Conservation (phyloP, 2,113 vertebrate genomes). For the Hydropotes inermis region DNA sequence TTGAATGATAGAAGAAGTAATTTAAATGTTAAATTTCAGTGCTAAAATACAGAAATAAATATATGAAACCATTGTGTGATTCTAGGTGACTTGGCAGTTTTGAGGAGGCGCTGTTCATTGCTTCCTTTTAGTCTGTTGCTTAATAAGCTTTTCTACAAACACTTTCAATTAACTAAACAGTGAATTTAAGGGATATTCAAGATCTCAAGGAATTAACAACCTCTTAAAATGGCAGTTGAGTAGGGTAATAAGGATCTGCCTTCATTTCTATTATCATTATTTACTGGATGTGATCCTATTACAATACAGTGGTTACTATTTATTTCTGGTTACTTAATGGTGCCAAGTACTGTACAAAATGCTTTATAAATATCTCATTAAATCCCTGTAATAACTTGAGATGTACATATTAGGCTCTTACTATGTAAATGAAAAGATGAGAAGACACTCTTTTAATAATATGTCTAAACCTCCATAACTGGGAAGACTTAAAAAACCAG, state of each 20-base stretch:
- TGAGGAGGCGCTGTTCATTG: background rate
- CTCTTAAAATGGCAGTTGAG: background rate
- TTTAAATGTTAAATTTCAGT: background rate
- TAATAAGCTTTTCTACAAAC: background rate
- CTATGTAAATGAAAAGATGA: background rate
- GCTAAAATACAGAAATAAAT: background rate
- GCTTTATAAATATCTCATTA: background rate
- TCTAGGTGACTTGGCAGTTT: background rate
- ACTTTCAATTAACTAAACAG: background rate
- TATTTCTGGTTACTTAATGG: background rate
- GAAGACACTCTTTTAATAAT: background rate
- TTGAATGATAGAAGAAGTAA: background rate
- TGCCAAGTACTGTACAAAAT: background rate
- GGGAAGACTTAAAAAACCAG: background rate
- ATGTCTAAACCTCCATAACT: background rate
- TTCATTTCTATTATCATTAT: background rate
- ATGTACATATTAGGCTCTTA: background rate
- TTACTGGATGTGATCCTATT: background rate
- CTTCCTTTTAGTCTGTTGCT: background rate
- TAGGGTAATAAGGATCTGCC: background rate
- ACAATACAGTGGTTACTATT: background rate
- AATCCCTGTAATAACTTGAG: background rate
- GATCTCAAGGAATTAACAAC: background rate
- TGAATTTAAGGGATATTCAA: background rate
- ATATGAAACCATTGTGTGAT: background rate